Evolutionary conservation across 2,888 invertebrate species (phyloP), one percentile per base, ranked within the genome.

Genomic region (Chrysolina americana): DNA sequence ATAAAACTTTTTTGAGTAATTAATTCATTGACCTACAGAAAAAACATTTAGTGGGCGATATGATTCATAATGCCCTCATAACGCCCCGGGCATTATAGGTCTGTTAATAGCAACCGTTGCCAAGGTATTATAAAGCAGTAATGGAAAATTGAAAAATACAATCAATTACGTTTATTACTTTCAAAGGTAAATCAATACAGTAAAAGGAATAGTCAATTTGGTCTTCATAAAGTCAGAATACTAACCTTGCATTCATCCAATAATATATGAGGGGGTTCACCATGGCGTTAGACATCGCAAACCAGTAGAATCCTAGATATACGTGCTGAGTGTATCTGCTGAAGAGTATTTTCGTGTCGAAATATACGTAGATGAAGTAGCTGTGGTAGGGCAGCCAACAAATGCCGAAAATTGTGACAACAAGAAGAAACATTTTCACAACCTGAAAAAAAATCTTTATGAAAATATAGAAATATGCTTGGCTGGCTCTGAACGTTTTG

Each of bases 261-360:
- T 96, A 96, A 87, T 97, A 97, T 66, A 97, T 95, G 72, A 97
- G 92, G 0, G 96, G 96, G 89, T 97, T 97, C 73, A 96, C 96
- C 95, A 96, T 96, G 0, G 96, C 94, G 85, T 96, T 96, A 13
- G 96, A 95, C 97, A 97, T 97, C 2, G 97, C 97, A 73, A 97
- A 90, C 94, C 95, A 96, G 85, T 96, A 96, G 89, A 96, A 96
- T 28, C 93, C 93, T 68, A 97, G 89, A 87, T 95, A 97, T 78
- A 96, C 91, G 82, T 96, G 96, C 83, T 95, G 96, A 0, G 95
- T 93, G 85, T 95, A 94, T 82, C 92, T 92, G 86, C 90, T 91
- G 82, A 91, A 91, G 63, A 92, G 85, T 64, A 93, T 89, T 2
- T 91, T 90, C 1, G 92, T 91, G 83, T 95, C 90, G 86, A 94